Base-by-base conservation (phyloP, 2,888 invertebrate species). In the Drosophila mimetica region DNA sequence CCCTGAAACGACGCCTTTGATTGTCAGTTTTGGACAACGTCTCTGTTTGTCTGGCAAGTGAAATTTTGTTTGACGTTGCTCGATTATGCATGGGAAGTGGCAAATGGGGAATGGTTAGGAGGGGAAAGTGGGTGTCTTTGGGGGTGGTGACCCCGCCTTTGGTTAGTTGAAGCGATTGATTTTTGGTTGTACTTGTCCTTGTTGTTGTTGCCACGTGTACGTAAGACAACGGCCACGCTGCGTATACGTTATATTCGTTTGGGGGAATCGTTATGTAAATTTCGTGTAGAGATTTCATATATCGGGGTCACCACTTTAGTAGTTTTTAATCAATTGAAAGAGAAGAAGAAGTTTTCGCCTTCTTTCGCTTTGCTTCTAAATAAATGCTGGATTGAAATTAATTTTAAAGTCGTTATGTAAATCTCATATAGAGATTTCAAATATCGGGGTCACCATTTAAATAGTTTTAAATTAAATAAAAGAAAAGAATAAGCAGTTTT, bases 51-150 rank as follows among this genome's bases (percentile, higher is more conserved):
- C 54, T 52, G 69, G 58, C 53, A 67, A 61, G 61, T 70, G 57
- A 70, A 71, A 71, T 63, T 66, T 70, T 63, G 71, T 70, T 71
- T 70, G 71, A 55, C 71, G 61, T 61, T 41, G 71, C 55, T 70
- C 63, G 54, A 64, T 64, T 64, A 64, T 65, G 64, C 52, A 53
- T 53, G 65, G 48, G 14, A 41, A 41, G n/a, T 41, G 55, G 22
- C n/a, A 55, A 25, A 22, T 54, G 16, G 30, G 14, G 0, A 22
- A 6, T 11, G 30, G 30, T 30, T 22, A 22, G 22, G 5, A 5
- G 13, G 13, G 13, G 36, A 9, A 36, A 8, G 14, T 37, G 16
- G 37, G 9, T 16, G 36, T 20, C 4, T 20, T 20, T 2, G 20
- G 34, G 7, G 20, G 37, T 41, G 25, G 32, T 32, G 70, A 54